Base-by-base conservation (phyloP, 2,797 vertebrate genomes). In the Heteromormyrus szaboi region DNA sequence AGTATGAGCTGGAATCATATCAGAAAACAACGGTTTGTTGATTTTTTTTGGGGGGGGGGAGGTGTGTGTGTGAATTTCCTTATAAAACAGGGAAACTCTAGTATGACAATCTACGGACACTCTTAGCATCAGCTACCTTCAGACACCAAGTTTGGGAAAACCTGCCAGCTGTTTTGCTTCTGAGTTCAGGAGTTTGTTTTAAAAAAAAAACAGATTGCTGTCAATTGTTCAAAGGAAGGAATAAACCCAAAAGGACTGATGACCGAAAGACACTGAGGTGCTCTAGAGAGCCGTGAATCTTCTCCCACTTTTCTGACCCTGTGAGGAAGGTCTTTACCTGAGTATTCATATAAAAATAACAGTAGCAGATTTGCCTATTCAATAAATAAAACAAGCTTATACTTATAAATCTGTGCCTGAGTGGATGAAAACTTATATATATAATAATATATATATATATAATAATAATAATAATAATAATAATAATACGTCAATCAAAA, bases 1-100 rank as follows among this genome's bases (percentile, higher is more conserved):
- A 99, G 98, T 95, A 99, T 96, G 92, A 99, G 98, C 98, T 99
- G 95, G 88, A 96, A 95, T 5, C 89, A 91, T 68, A 93, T 94
- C 89, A 90, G 91, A 41, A 87, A 89, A 48, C 72, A 19, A 41
- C 37, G 87, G n/a, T 88, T 84, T 84, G 81, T 37, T 54, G 85
- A 72, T 51, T 8, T 50, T 33, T 2, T 33, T 33, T 37, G 19
- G 17, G 2, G 25, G 62, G 4, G 48, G 7, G 0, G 1, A 17
- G 8, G 0, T 25, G 25, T 25, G 25, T 25, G 25, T 25, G 53
- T 59, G 51, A 85, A 50, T 85, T 25, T 62, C 25, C 48, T 65
- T 54, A 33, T 3, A 14, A n/a, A 59, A 88, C 4, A 17, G 14
- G 12, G 12, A 84, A 25, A 84, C 17, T 6, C 37, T 19, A 79